phyloP scores from a whole-genome alignment of 2,113 vertebrate species.

The Tenebrosternarchus preto region DNA sequence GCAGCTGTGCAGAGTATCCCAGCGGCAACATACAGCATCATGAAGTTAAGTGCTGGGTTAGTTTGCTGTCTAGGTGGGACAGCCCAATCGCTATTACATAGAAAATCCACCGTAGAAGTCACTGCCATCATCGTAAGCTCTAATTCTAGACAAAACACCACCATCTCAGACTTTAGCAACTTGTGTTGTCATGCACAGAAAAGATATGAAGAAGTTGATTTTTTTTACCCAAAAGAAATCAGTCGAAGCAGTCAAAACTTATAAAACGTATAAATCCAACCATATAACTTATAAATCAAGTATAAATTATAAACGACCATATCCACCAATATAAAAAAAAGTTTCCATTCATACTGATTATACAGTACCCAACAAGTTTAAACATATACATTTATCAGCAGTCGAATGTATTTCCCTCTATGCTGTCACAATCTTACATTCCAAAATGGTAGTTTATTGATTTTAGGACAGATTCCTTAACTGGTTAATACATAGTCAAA shows the following conservation, averaged over 20 bases:
- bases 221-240: neutral
- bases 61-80: neutral
- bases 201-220: neutral
- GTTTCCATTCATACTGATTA: too few species aligned
- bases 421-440: too few species aligned
- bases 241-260: neutral
- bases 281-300: too few species aligned
- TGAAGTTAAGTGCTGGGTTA: conserved; percentile 38
- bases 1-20: conserved; percentile 14
- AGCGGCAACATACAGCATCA: conserved; percentile 34
- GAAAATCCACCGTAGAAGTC: conserved; percentile 19
- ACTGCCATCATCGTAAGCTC: conserved; percentile 3
- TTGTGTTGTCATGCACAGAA: neutral
- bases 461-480: neutral
- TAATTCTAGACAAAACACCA: conserved; percentile 25
- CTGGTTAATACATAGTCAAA: neutral
- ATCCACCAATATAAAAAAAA: neutral
- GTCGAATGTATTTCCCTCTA: too few species aligned
- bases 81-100: conserved; percentile 27
- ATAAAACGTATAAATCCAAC: too few species aligned
- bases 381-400: too few species aligned
- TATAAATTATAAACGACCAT: too few species aligned
- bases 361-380: too few species aligned
- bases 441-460: too few species aligned
- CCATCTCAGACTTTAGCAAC: neutral